Evolutionary conservation across 2,888 invertebrate genomes (phyloP).

Genomic region (Pollenia labialis): DNA sequence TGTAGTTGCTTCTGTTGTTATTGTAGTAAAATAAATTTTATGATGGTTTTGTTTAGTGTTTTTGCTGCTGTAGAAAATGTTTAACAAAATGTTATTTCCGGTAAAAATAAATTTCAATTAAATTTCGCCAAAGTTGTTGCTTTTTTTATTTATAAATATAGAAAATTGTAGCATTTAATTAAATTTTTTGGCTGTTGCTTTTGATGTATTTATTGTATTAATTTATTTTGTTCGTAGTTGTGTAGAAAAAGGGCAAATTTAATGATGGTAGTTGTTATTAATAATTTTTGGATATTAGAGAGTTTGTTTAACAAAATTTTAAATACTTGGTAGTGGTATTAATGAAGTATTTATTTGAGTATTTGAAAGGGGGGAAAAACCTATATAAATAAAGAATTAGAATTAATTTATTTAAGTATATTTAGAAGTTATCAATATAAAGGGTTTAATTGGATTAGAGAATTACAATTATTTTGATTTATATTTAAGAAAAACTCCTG

Average conservation of each 20-base stretch:
- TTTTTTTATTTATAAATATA: constrained; percentile 7
- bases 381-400: too few relatives aligned
- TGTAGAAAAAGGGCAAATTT: not conserved
- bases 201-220: not conserved
- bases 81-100: constrained; percentile 9
- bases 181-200: not conserved
- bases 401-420: too few relatives aligned
- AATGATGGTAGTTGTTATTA: not conserved
- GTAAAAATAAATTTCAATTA: constrained; percentile 3
- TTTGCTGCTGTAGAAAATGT: not conserved
- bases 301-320: not conserved
- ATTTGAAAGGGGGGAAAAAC: too few relatives aligned
- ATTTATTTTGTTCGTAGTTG: too few relatives aligned
- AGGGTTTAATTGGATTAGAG: too few relatives aligned
- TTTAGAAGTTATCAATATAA: too few relatives aligned
- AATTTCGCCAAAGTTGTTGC: not conserved
- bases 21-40: constrained; percentile 21
- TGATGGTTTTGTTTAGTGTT: not conserved
- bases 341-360: not conserved
- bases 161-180: not conserved
- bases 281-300: not conserved
- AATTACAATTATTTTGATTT: too few relatives aligned
- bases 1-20: not conserved
- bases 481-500: too few relatives aligned
- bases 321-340: not conserved